Base-by-base conservation (phyloP, 1,140 invertebrate genomes). In the Dreissena polymorpha region DNA sequence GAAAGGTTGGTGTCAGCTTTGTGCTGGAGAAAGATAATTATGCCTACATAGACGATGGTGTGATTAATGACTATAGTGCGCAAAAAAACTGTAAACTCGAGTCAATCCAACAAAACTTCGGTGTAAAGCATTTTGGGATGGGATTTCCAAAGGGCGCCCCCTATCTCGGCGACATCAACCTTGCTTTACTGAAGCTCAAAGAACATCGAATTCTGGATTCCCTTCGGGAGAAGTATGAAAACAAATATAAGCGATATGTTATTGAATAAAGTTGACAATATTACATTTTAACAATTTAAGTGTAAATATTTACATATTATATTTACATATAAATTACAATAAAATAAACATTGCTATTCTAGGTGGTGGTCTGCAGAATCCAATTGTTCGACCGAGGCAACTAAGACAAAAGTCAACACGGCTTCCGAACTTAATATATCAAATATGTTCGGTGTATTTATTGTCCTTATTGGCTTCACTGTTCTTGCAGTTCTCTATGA, bases 391-490 rank as follows among this genome's bases (percentile, higher is more conserved):
- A 97, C 97, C 87, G 96, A 97, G 90, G 97, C 57, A 63, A 96
- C 97, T 87, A 97, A 97, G 83, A 97, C 97, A 91, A 96, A 95
- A 87, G 74, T 98, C 97, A 97, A 96, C 49, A 98, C 98, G 91
- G 97, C 98, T 0, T 98, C 97, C 89, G 96, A 97, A 6, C 94
- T 99, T 0, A 97, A 97, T 13, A 96, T 98, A 0, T 97, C 98
- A 93, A 99, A 98, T 94, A 94, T 94, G 97, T 97, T 97, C 89
- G 98, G 98, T 12, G 97, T 99, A 13, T 99, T 99, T 92, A 97
- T 99, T 27, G 97, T 99, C 5, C 94, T 99, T 0, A 94, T 98
- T 2, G 97, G 97, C 87, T 98, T 97, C 0, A 93, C 98, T 51
- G 96, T 97, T 0, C 91, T 98, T 16, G 97, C 98, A 0, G 96